A percentile compares a stretch with the other conserved stretches of the same genome.
phyloP scores from a whole-genome alignment of 2,113 vertebrate genomes.

The Procavia capensis region DNA sequence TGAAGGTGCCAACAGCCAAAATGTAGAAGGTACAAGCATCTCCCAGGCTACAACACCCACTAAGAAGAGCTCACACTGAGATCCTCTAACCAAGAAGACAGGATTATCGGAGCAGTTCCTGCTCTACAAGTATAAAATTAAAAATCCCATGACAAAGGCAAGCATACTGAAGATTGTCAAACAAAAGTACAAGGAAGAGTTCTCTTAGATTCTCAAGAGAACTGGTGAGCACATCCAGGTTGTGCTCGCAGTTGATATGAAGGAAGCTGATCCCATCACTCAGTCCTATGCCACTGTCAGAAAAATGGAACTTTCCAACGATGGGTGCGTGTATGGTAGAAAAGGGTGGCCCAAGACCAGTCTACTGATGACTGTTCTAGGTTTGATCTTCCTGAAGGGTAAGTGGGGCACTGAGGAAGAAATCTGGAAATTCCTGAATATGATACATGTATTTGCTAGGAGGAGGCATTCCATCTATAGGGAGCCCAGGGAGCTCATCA shows the following conservation, averaged over 20 bases:
- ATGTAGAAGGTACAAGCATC: not conserved
- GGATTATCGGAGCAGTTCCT: not conserved
- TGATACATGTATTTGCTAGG: too few species aligned
- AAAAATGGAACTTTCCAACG: too few species aligned
- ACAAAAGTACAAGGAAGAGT: not conserved
- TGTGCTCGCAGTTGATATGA: not conserved
- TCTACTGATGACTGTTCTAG: not conserved
- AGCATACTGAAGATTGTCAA: not conserved
- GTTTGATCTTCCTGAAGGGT: not conserved
- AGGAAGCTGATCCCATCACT: not conserved
- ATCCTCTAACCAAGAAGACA: not conserved
- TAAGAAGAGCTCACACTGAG: not conserved
- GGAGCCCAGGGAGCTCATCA: too few species aligned
- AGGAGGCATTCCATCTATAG: too few species aligned
- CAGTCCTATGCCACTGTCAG: not conserved
- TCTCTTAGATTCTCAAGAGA: too few species aligned
- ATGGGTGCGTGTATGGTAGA: accelerated
- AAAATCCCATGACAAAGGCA: not conserved
- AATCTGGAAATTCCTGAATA: too few species aligned
- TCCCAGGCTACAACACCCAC: not conserved
- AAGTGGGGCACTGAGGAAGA: not conserved
- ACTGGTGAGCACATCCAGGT: not conserved
- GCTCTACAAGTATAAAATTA: not conserved
- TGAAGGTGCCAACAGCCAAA: too few species aligned
- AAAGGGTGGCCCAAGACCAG: not conserved